A percentile compares a stretch with the other conserved stretches of the same genome.
These are phyloP conservation scores for Papilio gigon DNA, from an alignment of 2,888 invertebrate species.

Conservation along the genomic window DNA sequence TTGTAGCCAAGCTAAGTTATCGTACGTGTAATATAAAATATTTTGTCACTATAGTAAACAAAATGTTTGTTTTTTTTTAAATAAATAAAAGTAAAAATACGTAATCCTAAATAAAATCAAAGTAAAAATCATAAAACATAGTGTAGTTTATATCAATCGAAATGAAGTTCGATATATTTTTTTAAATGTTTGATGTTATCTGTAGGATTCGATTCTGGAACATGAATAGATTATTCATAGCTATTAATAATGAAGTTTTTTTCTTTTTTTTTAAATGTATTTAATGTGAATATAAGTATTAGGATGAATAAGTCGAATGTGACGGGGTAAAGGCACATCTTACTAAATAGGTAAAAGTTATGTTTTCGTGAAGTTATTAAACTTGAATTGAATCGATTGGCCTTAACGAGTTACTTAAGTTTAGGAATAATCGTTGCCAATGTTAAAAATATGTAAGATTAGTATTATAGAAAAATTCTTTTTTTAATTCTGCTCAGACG, in stretches of 20 bases:
- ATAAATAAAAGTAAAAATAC: neutral
- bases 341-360: neutral
- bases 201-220: neutral
- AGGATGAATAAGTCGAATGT: neutral
- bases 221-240: neutral
- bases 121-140: neutral
- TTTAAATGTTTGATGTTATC: neutral
- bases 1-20: neutral
- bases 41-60: neutral
- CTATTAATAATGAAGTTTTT: too few species aligned
- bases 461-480: too few species aligned
- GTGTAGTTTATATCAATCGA: neutral
- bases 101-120: neutral
- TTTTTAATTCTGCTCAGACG: too few species aligned
- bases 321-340: neutral
- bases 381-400: neutral
- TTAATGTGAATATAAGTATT: neutral
- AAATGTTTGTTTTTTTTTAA: neutral
- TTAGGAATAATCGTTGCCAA: too few species aligned
- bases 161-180: neutral
- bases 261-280: too few species aligned
- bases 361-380: neutral
- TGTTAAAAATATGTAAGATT: too few species aligned
- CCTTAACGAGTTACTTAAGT: neutral
- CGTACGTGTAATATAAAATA: neutral